phyloP scores from a whole-genome alignment of 1,140 invertebrate species.

The Drosophila paulistorum region DNA sequence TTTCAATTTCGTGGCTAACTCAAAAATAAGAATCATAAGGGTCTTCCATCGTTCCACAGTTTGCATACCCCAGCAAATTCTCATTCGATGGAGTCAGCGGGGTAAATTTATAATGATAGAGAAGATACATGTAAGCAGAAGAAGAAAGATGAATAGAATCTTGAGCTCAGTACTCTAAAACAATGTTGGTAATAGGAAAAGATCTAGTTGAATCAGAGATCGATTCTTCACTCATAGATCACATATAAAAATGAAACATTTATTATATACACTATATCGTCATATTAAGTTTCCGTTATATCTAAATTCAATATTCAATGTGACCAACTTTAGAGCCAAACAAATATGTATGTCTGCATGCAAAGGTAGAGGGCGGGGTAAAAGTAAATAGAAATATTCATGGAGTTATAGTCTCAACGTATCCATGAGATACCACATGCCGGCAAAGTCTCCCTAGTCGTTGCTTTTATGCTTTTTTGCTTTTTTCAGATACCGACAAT shows the following conservation, averaged over 20 bases:
- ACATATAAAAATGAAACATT: too few relatives aligned
- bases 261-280: too few relatives aligned
- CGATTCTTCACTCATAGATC: too few relatives aligned
- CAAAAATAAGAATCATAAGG: conserved; percentile 38
- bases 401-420: conserved; percentile 39
- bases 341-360: conserved; percentile 22
- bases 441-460: conserved; percentile 7
- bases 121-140: too few relatives aligned
- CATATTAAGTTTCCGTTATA: too few relatives aligned
- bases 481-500: conserved; percentile 12
- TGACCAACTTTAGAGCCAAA: conserved; percentile 33
- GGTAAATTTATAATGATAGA: too few relatives aligned
- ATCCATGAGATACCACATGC: conserved; percentile 63
- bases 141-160: too few relatives aligned
- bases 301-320: neutral
- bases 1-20: conserved; percentile 68
- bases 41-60: neutral
- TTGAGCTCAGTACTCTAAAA: too few relatives aligned
- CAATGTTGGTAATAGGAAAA: too few relatives aligned
- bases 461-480: neutral
- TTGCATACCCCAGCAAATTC: neutral
- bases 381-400: conserved; percentile 31
- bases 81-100: too few relatives aligned
- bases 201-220: too few relatives aligned
- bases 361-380: conserved; percentile 12